Base-by-base conservation (phyloP, 2,113 vertebrate genomes). In the Nibea coibor region DNA sequence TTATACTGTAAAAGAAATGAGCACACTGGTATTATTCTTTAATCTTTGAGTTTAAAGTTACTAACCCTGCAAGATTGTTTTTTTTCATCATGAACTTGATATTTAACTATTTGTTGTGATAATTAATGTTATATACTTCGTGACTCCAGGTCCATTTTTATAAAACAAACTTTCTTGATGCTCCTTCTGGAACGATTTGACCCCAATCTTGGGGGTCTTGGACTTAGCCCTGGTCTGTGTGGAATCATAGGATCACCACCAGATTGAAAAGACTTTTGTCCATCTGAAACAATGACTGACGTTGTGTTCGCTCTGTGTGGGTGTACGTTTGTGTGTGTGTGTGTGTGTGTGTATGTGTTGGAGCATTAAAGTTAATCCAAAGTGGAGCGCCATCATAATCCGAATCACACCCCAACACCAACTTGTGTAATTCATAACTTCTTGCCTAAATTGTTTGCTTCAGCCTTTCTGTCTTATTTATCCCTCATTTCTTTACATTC, bases 201-300 rank as follows among this genome's bases (percentile, higher is more conserved):
- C 65, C 66, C 53, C 51, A 78, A 67, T 69, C 64, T 75, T 28
- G 24, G 24, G 76, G 51, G 74, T 76, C 51, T 80, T 9, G 5
- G 50, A 64, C n/a, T 78, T 43, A 77, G 79, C 77, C 72, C 22
- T 0, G 26, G 63, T 77, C 71, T 75, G 26, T 69, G 45, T 78
- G 47, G 64, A 89, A 84, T 91, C 66, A 90, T 58, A 91, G 84
- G 84, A 88, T 85, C 79, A 83, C 31, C 66, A 66, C 39, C 75
- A 59, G 70, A 81, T 71, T 88, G 39, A 89, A 93, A 93, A 89
- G 75, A 89, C 77, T 88, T 88, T 92, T 91, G 85, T 92, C 75
- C 79, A 77, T 86, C 70, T 87, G 82, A 90, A 94, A 94, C 91
- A 92, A 93, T 89, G 70, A 72, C 72, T 63, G 70, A 80, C 58